Base-by-base conservation (phyloP, 37 sponge, comb jelly and placozoan genomes). In the Ephydatia muelleri region DNA sequence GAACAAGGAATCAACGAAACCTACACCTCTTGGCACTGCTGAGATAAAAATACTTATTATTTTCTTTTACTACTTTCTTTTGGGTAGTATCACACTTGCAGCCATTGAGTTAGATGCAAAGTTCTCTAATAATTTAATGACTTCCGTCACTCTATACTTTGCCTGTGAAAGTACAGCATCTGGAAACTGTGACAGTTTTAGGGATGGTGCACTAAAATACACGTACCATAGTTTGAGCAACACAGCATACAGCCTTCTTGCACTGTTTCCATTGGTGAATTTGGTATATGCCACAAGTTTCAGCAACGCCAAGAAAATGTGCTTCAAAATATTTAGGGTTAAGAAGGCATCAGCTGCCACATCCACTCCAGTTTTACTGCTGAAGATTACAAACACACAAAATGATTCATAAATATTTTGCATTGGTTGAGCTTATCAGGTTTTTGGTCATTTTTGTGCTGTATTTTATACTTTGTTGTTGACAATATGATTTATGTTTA, bases 21-120 rank as follows among this genome's bases (percentile, higher is more conserved):
- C 49, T n/a, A 72, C 27, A 30, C 43, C 23, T 33, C 30, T 87
- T 47, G 30, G 75, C 3, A 74, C 69, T 2, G 87, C 81, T 65
- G 87, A 87, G 40, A 80, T 64, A 35, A 87, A 87, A 32, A 49
- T 87, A 31, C 25, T 87, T 6, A 73, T 87, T 29, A 30, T 87
- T 14, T 65, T 87, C 33, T 69, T 77, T 39, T 87, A 78, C 75
- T 87, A 70, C 36, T 67, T 87, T 1, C 2, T 87, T 5, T 0
- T 80, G 38, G 68, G 38, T 23, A 39, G 57, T 34, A 73, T 83
- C 11, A 22, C 64, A 0, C 64, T 83, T 12, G 73, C 64, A 73
- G 57, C 25, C n/a, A 31, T 73, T 66, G 49, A 49, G 33, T 12
- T 72, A 5, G 30, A 19, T 23, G 47, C 33, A 8, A 48, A 66